Conservation (phyloP, 2,888 invertebrate genomes). For the Conistra vaccinii region DNA sequence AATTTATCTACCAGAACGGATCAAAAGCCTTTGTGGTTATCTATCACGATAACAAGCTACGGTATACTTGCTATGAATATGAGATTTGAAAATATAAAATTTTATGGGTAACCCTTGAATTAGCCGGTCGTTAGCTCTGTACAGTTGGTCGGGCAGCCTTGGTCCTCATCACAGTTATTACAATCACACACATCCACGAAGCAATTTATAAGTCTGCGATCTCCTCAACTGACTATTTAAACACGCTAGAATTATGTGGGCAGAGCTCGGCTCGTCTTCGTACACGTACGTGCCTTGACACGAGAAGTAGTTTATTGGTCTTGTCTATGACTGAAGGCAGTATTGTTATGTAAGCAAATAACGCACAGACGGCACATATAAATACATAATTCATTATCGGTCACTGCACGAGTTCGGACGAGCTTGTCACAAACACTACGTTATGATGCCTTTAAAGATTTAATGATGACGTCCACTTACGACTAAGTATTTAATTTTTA, state of each 20-base stretch:
- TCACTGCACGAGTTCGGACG: constrained; percentile 79
- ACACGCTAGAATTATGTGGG: constrained; percentile 82
- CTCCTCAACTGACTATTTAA: constrained; percentile 71
- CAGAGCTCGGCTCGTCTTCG: constrained; percentile 76
- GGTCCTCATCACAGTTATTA: constrained; percentile 76
- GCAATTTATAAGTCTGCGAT: constrained; percentile 74
- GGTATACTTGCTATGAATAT: constrained; percentile 17
- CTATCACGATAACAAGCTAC: not conserved
- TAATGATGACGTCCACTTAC: constrained; percentile 64
- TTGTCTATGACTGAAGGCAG: constrained; percentile 75
- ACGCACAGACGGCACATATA: constrained; percentile 75
- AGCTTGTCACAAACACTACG: constrained; percentile 66
- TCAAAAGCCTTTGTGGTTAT: constrained; percentile 16
- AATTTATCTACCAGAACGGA: constrained; percentile 15
- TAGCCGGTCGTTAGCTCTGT: constrained; percentile 68
- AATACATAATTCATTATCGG: constrained; percentile 85
- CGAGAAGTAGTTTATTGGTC: constrained; percentile 84
- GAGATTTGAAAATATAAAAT: constrained; percentile 37
- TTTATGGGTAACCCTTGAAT: constrained; percentile 60
- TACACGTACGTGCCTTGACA: constrained; percentile 84
- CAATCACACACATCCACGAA: constrained; percentile 75
- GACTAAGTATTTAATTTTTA: constrained; percentile 49
- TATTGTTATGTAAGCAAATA: constrained; percentile 87
- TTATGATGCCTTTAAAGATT: constrained; percentile 67
- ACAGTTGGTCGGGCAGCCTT: constrained; percentile 77